Base-by-base conservation (phyloP, 1,140 invertebrate species). In the Anoplolepis gracilipes region DNA sequence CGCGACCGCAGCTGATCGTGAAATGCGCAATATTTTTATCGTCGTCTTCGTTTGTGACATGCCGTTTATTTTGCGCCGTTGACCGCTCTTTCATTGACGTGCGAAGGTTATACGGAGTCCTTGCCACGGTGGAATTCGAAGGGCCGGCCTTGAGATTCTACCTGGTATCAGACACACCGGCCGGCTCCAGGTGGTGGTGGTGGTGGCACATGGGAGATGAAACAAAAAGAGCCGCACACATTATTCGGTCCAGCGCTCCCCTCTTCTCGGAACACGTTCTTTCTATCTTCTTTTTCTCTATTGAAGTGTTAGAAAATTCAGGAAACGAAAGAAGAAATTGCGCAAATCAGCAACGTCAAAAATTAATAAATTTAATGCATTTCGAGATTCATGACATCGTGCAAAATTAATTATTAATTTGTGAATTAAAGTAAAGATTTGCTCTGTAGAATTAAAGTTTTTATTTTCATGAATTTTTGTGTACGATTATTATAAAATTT, bases 111-210 rank as follows among this genome's bases (percentile, higher is more conserved):
- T 64, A 13, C 22, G 39, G 57, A 89, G 88, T 89, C 88, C 88
- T 89, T 89, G 88, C 84, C 84, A 64, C 87, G 79, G 64, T 88
- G 88, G 88, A 89, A 89, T 89, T 89, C 84, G 88, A 88, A 89
- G 88, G 88, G 88, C 84, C 84, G 87, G 33, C 88, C 88, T 89
- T 89, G 88, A 72, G 70, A 88, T 88, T 89, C 87, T 88, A 88
- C 87, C 79, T 88, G 87, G 87, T 89, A 89, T 82, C 88, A 70
- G 78, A 13, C 53, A 22, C 62, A 42, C 3, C 42, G 64, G 78
- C 28, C 84, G 84, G 77, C 76, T 81, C 84, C 87, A 88, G 88
- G 88, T 89, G 88, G 42, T 86, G 59, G 19, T 61, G 33, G 33
- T n/a, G 42, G 42, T 10, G 11, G 19, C 65, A 30, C 86, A 88